Percentiles rank a stretch among this genome's conserved stretches.
phyloP scores from a whole-genome alignment of 2,113 vertebrate genomes.

The Charadrius vociferus region DNA sequence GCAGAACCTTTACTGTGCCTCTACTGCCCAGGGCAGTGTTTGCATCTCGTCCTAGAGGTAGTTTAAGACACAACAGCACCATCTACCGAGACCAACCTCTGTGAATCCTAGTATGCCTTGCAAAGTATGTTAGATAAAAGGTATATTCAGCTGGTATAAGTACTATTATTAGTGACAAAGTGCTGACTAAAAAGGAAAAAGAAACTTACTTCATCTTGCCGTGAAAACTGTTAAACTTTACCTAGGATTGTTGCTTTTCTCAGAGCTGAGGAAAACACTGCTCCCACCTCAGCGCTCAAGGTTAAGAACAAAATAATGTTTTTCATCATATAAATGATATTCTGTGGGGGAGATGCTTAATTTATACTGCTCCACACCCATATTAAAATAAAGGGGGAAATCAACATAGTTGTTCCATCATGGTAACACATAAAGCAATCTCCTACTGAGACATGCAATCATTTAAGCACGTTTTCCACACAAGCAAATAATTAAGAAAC shows the following conservation, averaged over 20 bases:
- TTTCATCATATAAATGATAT: background rate
- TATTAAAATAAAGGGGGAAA: background rate
- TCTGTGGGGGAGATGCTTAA: background rate
- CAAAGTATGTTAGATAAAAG: background rate
- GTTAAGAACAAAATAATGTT: background rate
- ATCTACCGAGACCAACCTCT: background rate
- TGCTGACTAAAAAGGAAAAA: background rate
- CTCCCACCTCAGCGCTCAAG: background rate
- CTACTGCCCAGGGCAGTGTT: background rate
- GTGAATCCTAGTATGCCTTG: background rate
- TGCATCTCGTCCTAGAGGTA: background rate
- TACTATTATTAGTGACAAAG: background rate
- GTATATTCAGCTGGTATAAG: background rate
- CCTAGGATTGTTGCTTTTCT: background rate
- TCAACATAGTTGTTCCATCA: background rate
- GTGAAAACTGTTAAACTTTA: background rate
- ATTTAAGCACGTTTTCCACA: background rate
- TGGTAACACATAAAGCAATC: background rate
- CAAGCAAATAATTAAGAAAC: background rate
- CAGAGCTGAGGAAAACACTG: background rate
- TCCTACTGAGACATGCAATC: background rate
- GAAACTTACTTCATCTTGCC: background rate
- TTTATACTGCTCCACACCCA: background rate
- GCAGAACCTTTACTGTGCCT: background rate
- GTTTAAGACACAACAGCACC: slow-evolving; percentile 45